A percentile compares a stretch with the other conserved stretches of the same genome.
These are phyloP conservation scores for Catamblyrhynchus diadema DNA, from an alignment of 2,797 vertebrate species.

Conservation along the genomic window DNA sequence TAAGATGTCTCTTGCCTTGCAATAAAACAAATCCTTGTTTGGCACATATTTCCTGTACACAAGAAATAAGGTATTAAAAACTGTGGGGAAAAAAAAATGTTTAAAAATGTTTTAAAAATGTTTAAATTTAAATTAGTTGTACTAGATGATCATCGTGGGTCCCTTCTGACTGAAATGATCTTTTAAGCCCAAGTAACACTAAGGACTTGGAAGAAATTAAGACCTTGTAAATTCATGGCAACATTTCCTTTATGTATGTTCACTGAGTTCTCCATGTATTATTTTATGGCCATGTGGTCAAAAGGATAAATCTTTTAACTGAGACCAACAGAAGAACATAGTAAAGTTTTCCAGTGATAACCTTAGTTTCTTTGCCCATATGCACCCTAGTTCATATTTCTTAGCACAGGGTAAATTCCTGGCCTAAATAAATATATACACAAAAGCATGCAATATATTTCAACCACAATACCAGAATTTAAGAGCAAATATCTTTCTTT, in stretches of 20 bases:
- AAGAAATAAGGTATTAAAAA: neutral
- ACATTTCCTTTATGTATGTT: neutral
- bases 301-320: neutral
- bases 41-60: neutral
- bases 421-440: neutral
- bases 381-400: neutral
- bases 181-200: neutral
- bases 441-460: neutral
- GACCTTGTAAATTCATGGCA: neutral
- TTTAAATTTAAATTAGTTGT: neutral
- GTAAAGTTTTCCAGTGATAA: neutral
- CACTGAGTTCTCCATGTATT: neutral
- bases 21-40: neutral
- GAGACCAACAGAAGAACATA: neutral
- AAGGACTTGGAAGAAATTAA: neutral
- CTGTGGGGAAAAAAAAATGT: neutral
- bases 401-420: neutral
- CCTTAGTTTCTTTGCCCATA: neutral
- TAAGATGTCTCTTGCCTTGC: neutral
- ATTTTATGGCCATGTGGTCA: neutral
- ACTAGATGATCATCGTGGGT: neutral
- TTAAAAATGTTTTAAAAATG: neutral
- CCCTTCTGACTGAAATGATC: neutral
- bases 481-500: neutral
- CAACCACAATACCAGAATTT: neutral